Base-by-base conservation (phyloP, 1,140 invertebrate genomes). In the Polypedilum vanderplanki region DNA sequence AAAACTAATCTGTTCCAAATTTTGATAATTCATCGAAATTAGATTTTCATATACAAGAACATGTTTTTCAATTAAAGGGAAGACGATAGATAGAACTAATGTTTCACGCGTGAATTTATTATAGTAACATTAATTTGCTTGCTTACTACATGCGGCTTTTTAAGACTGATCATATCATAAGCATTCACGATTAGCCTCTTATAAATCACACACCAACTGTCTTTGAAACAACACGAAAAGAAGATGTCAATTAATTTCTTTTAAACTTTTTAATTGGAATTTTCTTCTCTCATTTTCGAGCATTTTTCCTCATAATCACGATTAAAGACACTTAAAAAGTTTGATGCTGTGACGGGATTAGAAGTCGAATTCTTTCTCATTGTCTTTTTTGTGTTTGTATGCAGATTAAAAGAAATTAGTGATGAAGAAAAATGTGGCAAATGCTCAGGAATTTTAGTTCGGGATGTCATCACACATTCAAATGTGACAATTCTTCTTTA, bases 201-300 rank as follows among this genome's bases (percentile, higher is more conserved):
- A 70, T 70, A 70, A 70, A 70, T 70, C 65, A 70, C 65, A 70
- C 65, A 70, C 65, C 65, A 70, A 70, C 65, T 70, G 46, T 12
- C 46, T 57, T 57, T 57, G 46, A 57, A 57, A 57, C n/a, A 57
- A 57, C 46, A 57, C 46, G 46, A 57, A n/a, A 57, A 57, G 46
- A 57, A 57, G 46, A 57, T 57, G 46, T 57, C 46, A 57, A 57
- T 57, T 57, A 57, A 57, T 57, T 57, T 57, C 46, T 57, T n/a
- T 57, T 57, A 57, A 57, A 57, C n/a, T 57, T 57, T 57, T 57
- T 57, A 57, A 57, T 57, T 57, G 46, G 46, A 15, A 57, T 57
- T 57, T 57, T 57, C 12, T 46, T 46, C 9, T n/a, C 46, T 57
- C 46, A n/a, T 46, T n/a, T n/a, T n/a, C 41, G n/a, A 46, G 41